These are phyloP conservation scores for Varanus komodoensis DNA, from an alignment of 2,113 vertebrate species.

Conservation along the genomic window DNA sequence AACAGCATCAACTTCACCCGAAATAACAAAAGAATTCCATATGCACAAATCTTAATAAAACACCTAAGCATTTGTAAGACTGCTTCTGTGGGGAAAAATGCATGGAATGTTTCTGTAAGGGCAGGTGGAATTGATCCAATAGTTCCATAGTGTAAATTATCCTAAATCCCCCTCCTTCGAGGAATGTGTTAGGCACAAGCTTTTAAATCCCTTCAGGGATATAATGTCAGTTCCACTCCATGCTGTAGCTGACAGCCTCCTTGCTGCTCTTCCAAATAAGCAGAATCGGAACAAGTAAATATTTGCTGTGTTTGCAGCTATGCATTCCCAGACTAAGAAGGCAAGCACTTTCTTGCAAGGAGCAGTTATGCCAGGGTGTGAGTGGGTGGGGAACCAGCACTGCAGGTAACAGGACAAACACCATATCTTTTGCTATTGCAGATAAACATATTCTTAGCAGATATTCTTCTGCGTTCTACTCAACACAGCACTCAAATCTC, in stretches of 20 bases:
- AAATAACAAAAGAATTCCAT: not conserved
- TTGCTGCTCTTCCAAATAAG: constrained; percentile 6
- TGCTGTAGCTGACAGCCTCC: constrained; percentile 1
- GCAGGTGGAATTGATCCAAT: constrained; percentile 27
- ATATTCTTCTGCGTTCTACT: not conserved
- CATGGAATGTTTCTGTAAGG: constrained; percentile 28
- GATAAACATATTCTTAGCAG: not conserved
- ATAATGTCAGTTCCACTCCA: constrained; percentile 11
- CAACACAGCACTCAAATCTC: not conserved
- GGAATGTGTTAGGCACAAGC: constrained; percentile 18
- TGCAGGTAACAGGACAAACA: not conserved
- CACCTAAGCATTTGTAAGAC: constrained; percentile 3
- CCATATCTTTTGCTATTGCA: not conserved
- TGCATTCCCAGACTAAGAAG: not conserved
- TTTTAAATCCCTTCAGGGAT: constrained; percentile 14
- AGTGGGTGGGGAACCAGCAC: not conserved
- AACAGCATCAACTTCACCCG: not conserved
- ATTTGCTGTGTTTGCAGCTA: constrained; percentile 23
- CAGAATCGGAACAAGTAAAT: constrained; percentile 17
- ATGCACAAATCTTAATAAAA: not conserved
- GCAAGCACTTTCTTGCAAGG: constrained; percentile 17
- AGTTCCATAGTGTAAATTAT: constrained; percentile 6
- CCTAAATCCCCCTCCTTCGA: constrained; percentile 23
- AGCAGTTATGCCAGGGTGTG: not conserved
- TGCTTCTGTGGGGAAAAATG: constrained; percentile 19